These are phyloP conservation scores for Eurypyga helias DNA, from an alignment of 2,113 vertebrate species.

Conservation along the genomic window DNA sequence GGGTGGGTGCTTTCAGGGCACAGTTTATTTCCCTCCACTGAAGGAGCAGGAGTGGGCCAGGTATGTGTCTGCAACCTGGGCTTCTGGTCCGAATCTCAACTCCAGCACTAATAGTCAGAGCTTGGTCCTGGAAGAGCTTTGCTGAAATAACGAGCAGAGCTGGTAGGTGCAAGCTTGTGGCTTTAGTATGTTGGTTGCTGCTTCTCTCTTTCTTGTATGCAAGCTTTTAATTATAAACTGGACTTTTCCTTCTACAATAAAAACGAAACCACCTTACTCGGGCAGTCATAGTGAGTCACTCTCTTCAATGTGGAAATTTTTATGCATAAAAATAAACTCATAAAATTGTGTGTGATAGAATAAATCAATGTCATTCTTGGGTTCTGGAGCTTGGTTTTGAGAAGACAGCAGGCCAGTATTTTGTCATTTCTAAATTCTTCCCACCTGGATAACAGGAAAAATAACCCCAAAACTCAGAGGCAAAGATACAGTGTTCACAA, in stretches of 20 bases:
- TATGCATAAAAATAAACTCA: neutral
- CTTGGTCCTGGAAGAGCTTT: neutral
- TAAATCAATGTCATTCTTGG: neutral
- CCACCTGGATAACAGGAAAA: neutral
- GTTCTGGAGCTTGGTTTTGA: neutral
- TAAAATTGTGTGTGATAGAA: neutral
- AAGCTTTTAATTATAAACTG: neutral
- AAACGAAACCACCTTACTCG: neutral
- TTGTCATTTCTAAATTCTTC: neutral
- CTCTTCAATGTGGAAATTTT: neutral
- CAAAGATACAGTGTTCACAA: neutral
- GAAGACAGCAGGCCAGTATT: neutral
- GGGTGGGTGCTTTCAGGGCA: neutral
- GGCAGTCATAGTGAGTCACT: neutral
- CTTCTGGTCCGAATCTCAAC: neutral
- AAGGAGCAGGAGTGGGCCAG: neutral
- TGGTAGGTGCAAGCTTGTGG: neutral
- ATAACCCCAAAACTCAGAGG: neutral
- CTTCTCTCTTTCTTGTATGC: neutral
- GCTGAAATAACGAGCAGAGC: neutral
- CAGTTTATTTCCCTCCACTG: neutral
- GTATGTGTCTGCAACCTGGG: neutral
- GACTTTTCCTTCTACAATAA: neutral
- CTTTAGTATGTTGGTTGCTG: neutral
- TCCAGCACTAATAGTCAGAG: neutral